Evolutionary conservation across 1,140 invertebrate genomes (phyloP).

Genomic region (Bombyx mori): ASM3026992v2 NC_085128.1:11919001-11919500

Average conservation of each 20-base stretch:
- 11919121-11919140: conserved; percentile 24
- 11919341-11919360: background rate
- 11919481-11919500: conserved; percentile 67
- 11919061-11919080: conserved; percentile 20
- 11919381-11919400: conserved; percentile 33
- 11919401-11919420: conserved; percentile 45
- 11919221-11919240: too few relatives aligned
- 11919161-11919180: conserved; percentile 59
- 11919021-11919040: conserved; percentile 1
- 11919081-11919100: conserved; percentile 43
- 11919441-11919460: conserved; percentile 69
- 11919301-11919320: background rate
- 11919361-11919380: conserved; percentile 19
- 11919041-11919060: background rate
- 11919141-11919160: conserved; percentile 37
- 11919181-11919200: conserved; percentile 32
- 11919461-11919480: conserved; percentile 64
- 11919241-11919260: too few relatives aligned
- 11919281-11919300: conserved; percentile 6
- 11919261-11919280: conserved; percentile 15
- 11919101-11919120: conserved; percentile 52
- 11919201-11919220: background rate
- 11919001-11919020: conserved; percentile 23
- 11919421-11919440: conserved; percentile 52
- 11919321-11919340: background rate